Evolutionary conservation across 2,888 invertebrate species (phyloP), one percentile per base, ranked within the genome.

Genomic region (Pseudeuparius sepicola): DNA sequence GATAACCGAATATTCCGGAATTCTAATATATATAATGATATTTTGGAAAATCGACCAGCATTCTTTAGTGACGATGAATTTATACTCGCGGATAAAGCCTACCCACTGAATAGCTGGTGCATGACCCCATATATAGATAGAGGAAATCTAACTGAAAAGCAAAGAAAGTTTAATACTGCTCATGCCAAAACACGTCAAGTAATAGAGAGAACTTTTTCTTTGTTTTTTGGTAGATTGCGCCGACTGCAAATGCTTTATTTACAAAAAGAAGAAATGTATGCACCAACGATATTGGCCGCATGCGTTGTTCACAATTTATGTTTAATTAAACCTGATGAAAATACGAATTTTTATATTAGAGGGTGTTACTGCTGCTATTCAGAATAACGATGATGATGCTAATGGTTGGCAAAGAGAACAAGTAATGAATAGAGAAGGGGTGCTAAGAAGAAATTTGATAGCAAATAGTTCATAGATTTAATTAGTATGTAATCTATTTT

Each of bases 241-340:
- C 29, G 50, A 20, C 25, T 50, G 5, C 43, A 46, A 34, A 50
- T 37, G 31, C 18, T 52, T 7, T 44, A 49, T 27, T 49, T 51
- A 47, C 47, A 46, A 17, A 29, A 41, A 14, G 30, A 24, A n/a
- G 44, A 47, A 36, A 34, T 47, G 13, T 45, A 49, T 20, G 42
- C 50, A 25, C 13, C 39, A 17, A 43, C 41, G 10, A 37, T 51
- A 13, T 14, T 50, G 17, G 51, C 50, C 7, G 29, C 26, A 14
- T 48, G 46, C 26, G 45, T 50, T 16, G 17, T 49, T n/a, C 47
- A 50, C 29, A 49, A 51, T 36, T 39, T 50, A n/a, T 48, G 49
- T 35, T 25, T 44, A 6, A 13, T 26, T 20, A 20, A n/a, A 20
- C n/a, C 20, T 20, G 20, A 20, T 20, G 20, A 20, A 20, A 20